Evolutionary conservation across 2,888 invertebrate genomes (phyloP).

Genomic region (Lepidochrysops patricia): DNA sequence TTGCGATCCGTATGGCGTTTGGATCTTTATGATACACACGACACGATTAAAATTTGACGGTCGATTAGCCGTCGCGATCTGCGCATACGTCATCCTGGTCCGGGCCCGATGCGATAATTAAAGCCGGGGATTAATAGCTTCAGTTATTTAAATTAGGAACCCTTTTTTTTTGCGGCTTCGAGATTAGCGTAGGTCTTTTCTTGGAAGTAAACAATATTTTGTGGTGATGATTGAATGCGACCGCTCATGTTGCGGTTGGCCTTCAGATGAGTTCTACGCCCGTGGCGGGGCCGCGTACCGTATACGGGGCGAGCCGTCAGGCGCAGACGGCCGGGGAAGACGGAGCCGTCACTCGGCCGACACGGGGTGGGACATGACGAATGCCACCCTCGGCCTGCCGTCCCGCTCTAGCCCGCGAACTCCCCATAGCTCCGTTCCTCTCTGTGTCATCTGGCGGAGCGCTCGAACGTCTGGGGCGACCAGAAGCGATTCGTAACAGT

Average conservation of each 20-base stretch:
- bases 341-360: conserved; percentile 61
- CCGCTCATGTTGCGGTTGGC: conserved; percentile 31
- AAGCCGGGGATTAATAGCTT: conserved; percentile 57
- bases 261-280: neutral
- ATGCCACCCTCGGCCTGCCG: conserved; percentile 54
- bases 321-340: conserved; percentile 62
- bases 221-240: conserved; percentile 37
- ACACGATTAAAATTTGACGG: conserved; percentile 43
- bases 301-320: conserved; percentile 49
- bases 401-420: conserved; percentile 39
- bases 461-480: conserved; percentile 57
- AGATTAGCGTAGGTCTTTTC: conserved; percentile 64
- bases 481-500: conserved; percentile 68
- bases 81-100: conserved; percentile 51
- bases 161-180: conserved; percentile 56
- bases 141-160: conserved; percentile 58
- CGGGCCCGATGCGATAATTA: conserved; percentile 58
- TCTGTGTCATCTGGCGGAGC: conserved; percentile 60
- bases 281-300: conserved; percentile 20
- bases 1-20: conserved; percentile 50
- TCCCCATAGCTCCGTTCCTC: conserved; percentile 34
- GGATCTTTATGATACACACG: conserved; percentile 38
- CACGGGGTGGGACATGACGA: conserved; percentile 64
- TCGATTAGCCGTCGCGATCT: conserved; percentile 41
- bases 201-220: conserved; percentile 55